Conservation (phyloP, 2,797 vertebrate species). For the Centroberyx gerrardi region DNA sequence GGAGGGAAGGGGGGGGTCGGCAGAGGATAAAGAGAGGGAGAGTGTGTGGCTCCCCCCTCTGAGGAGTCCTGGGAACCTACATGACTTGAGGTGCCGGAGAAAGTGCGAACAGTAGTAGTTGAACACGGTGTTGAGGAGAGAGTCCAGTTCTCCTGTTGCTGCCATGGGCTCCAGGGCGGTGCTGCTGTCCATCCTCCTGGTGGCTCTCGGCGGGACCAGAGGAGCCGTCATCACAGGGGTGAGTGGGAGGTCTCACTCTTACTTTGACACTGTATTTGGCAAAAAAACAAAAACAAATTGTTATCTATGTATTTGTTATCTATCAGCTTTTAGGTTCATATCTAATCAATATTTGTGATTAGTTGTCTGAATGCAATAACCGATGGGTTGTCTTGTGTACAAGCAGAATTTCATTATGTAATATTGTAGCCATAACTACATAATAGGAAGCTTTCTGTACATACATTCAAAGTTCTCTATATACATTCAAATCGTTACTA, state of each 20-base stretch:
- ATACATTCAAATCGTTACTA: not conserved
- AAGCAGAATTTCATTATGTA: too few relatives aligned
- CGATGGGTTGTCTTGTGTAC: not conserved
- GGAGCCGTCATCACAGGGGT: conserved; percentile 94
- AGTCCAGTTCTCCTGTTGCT: conserved; percentile 68
- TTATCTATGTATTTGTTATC: not conserved
- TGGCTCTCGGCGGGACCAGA: conserved; percentile 84
- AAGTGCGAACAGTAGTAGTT: conserved; percentile 36
- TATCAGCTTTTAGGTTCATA: not conserved
- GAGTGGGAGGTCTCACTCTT: conserved; percentile 70
- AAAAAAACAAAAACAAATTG: not conserved
- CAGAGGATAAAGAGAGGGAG: conserved; percentile 77
- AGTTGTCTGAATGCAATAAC: not conserved
- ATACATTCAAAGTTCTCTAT: not conserved
- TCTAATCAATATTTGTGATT: not conserved
- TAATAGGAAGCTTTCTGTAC: not conserved
- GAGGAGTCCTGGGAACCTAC: conserved; percentile 65
- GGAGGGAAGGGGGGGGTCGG: conserved; percentile 40
- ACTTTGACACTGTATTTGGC: not conserved
- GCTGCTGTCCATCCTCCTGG: conserved; percentile 83
- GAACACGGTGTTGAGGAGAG: conserved; percentile 38
- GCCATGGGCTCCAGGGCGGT: conserved; percentile 83
- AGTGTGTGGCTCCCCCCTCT: conserved; percentile 46
- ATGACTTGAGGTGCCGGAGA: conserved; percentile 51
- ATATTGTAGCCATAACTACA: too few relatives aligned